These are phyloP conservation scores for Henricia sp. DNA, from an alignment of 53 echinoderm and acorn worm species.

Conservation along the genomic window DNA sequence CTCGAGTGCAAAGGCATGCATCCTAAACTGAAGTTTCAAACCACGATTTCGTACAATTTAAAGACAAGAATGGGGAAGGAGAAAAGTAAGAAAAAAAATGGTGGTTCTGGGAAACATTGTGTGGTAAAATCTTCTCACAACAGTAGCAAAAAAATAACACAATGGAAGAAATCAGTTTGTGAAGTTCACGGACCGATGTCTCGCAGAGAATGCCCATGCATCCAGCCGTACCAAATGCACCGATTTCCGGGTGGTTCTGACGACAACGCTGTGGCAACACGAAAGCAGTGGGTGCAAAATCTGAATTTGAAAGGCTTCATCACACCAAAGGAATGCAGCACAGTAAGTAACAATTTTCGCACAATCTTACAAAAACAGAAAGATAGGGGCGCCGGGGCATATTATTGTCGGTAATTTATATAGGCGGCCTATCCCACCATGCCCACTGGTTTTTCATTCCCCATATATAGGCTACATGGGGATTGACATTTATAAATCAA, in stretches of 20 bases:
- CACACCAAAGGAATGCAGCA: too few relatives aligned
- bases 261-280: conserved; percentile 10
- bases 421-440: too few relatives aligned
- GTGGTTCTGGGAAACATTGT: conserved; percentile 59
- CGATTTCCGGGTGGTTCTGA: conserved; percentile 26
- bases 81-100: conserved; percentile 32
- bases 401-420: too few relatives aligned
- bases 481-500: too few relatives aligned
- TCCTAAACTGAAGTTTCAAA: too few relatives aligned
- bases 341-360: too few relatives aligned
- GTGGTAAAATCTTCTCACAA: conserved; percentile 49
- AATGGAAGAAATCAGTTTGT: conserved; percentile 59
- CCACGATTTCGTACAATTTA: too few relatives aligned
- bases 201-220: conserved; percentile 29
- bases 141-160: conserved; percentile 50
- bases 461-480: too few relatives aligned
- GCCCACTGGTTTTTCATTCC: too few relatives aligned
- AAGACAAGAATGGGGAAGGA: not conserved
- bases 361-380: too few relatives aligned
- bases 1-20: too few relatives aligned
- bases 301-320: conserved; percentile 52
- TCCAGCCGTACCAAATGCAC: conserved; percentile 65
- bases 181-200: conserved; percentile 47
- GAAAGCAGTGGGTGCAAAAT: conserved; percentile 45
- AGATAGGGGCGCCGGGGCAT: too few relatives aligned